A percentile compares a stretch with the other conserved stretches of the same genome.
Conservation (phyloP, 2,797 vertebrate species). For the Heliangelus exortis region DNA sequence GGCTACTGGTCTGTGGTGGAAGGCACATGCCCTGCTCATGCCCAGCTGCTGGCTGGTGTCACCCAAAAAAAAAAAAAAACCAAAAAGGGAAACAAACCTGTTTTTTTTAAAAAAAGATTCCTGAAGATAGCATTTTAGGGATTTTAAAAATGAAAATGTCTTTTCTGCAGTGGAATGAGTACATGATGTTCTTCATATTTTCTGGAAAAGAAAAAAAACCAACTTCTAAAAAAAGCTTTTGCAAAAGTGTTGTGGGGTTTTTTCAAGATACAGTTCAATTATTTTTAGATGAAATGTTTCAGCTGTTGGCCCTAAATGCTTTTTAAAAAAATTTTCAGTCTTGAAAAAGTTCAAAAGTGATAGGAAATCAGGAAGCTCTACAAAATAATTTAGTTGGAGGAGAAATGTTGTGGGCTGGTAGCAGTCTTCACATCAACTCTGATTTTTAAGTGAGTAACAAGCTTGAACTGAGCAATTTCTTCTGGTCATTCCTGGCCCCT, state of each 20-base stretch:
- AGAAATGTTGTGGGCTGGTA: neutral
- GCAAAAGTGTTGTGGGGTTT: neutral
- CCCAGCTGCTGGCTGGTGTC: neutral
- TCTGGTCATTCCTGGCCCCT: neutral
- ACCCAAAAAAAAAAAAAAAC: neutral
- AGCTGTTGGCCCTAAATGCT: neutral
- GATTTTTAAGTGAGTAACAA: neutral
- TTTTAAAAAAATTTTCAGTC: neutral
- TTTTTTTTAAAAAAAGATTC: neutral
- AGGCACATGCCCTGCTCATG: accelerated
- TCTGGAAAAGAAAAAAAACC: neutral
- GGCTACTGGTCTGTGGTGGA: neutral
- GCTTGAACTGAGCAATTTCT: neutral
- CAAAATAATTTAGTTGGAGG: neutral
- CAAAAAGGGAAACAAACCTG: too few species aligned
- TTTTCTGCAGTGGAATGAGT: neutral
- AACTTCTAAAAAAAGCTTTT: neutral
- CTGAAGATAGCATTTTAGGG: neutral
- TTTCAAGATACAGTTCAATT: neutral
- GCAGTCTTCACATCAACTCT: neutral
- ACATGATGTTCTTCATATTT: neutral
- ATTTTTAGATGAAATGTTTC: neutral
- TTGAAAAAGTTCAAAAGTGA: neutral
- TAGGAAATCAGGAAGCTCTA: neutral
- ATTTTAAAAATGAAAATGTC: neutral